Evolutionary conservation across 2,888 invertebrate species (phyloP), one percentile per base, ranked within the genome.

Genomic region (Blastobasis lacticolella): DNA sequence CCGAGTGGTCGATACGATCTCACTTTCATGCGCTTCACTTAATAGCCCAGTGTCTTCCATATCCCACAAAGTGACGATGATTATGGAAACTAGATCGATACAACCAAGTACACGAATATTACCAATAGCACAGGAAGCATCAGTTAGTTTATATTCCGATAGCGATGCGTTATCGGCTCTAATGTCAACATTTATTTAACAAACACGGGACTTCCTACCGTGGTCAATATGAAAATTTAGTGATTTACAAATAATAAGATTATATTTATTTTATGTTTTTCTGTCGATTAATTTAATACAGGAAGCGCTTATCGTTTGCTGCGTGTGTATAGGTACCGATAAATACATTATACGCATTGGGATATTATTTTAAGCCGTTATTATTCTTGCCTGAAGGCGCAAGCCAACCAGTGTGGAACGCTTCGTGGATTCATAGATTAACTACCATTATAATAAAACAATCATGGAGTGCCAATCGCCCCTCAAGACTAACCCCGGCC

Each of bases 121-220:
- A 54, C 55, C 56, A 50, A 52, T 40, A 37, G n/a, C 46, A 54
- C 63, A 60, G 64, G 64, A 65, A 65, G 57, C 55, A 37, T 42
- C 23, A 58, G 58, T 63, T 57, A 59, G 59, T 58, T 58, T 53
- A 55, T 46, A 51, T 41, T 23, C 46, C 50, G 58, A 61, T 59
- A 58, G 45, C 51, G 42, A 10, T 9, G 6, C 46, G 45, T 59
- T 59, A 61, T 64, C 57, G 45, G 41, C 42, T 50, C 54, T 53
- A 56, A 57, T 52, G 56, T 54, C 46, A 49, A 52, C 10, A 53
- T 57, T 54, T 48, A 54, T 46, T 46, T 38, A 43, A 50, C 48
- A 58, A 62, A 60, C 54, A 57, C 53, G 54, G 41, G 49, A 50
- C 48, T 49, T 48, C 49, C 49, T 52, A 46, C 52, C 10, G 48